Evolutionary conservation across 2,113 vertebrate species (phyloP).

Genomic region (Macquaria ambigua): DNA sequence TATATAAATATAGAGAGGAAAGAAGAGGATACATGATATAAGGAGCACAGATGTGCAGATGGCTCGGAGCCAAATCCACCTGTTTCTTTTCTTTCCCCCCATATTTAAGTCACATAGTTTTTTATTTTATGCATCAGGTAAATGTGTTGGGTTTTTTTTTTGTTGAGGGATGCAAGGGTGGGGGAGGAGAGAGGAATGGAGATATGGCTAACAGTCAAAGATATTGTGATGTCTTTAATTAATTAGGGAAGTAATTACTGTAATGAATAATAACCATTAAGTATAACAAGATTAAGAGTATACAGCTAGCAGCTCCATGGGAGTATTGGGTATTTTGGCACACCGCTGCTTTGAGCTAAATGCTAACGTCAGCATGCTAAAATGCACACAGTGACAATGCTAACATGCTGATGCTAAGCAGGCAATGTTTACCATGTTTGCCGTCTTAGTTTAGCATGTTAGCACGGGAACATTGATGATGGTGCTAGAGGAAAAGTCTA

Average conservation of each 20-base stretch:
- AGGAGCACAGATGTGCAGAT: background rate
- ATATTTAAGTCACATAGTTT: background rate
- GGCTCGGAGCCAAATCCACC: background rate
- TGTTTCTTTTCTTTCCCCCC: background rate
- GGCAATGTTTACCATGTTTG: background rate
- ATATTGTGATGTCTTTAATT: background rate
- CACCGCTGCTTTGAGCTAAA: background rate
- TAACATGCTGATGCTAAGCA: background rate
- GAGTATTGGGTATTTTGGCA: background rate
- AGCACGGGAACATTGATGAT: background rate
- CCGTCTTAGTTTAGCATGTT: background rate
- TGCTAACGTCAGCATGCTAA: background rate
- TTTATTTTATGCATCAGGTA: background rate
- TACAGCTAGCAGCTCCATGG: background rate
- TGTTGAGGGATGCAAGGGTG: background rate
- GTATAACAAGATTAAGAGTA: background rate
- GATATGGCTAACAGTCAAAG: background rate
- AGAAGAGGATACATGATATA: background rate
- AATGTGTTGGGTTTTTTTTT: background rate
- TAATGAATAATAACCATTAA: background rate
- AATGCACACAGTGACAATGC: background rate
- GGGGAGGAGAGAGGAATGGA: background rate
- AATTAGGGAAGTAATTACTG: background rate
- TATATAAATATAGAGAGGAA: background rate
- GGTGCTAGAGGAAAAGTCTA: too few species aligned